Conservation (phyloP, 2,797 vertebrate genomes). For the Chrysocyon brachyurus region DNA sequence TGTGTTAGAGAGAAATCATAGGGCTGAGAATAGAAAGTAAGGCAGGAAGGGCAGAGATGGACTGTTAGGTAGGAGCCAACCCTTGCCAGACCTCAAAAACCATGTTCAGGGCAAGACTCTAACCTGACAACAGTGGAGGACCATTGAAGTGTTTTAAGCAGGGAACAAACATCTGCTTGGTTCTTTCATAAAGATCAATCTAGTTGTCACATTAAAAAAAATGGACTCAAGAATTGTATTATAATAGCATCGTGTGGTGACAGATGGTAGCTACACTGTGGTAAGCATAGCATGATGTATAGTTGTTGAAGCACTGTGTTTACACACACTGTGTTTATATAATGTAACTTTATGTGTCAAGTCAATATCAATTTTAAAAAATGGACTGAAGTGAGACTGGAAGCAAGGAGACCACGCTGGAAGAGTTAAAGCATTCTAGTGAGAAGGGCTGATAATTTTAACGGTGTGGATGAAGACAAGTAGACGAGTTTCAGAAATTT, state of each 20-base stretch:
- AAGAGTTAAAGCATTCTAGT: neutral
- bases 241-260: neutral
- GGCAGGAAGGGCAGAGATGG: neutral
- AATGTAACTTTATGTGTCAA: neutral
- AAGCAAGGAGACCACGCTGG: neutral
- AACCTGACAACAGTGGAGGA: neutral
- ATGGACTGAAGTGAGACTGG: neutral
- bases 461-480: neutral
- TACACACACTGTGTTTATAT: neutral
- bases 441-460: neutral
- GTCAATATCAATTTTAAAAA: neutral
- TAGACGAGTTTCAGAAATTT: neutral
- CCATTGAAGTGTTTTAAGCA: neutral
- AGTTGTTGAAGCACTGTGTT: neutral
- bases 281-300: neutral
- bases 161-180: neutral
- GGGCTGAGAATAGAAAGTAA: neutral
- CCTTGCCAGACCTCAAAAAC: neutral
- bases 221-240: neutral
- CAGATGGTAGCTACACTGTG: neutral
- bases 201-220: neutral
- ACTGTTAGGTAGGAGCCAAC: neutral
- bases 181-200: constrained; percentile 44
- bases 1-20: neutral
- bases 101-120: neutral